These are phyloP conservation scores for Apolygus lucorum DNA, from an alignment of 1,140 invertebrate species.

Conservation along the genomic window DNA sequence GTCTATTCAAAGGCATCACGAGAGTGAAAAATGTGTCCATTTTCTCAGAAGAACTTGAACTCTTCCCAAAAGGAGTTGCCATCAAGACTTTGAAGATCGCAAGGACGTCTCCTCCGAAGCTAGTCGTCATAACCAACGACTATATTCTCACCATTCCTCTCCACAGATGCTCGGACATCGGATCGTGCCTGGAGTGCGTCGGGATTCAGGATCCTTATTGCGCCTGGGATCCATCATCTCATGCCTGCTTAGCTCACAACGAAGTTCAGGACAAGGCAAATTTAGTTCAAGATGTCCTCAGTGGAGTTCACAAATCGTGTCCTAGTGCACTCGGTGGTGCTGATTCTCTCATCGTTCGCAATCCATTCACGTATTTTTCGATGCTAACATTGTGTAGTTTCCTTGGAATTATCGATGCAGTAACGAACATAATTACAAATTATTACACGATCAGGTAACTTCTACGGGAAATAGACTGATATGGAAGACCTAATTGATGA, in stretches of 20 bases:
- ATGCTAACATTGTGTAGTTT: too few relatives aligned
- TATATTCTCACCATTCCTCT: conserved; percentile 78
- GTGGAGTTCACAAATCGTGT: too few relatives aligned
- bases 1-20: not conserved
- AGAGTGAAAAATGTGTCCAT: not conserved
- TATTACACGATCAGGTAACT: too few relatives aligned
- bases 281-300: too few relatives aligned
- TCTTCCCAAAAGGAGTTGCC: conserved; percentile 77
- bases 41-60: conserved; percentile 33
- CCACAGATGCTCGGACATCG: conserved; percentile 63
- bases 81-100: conserved; percentile 57
- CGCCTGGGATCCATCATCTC: conserved; percentile 78
- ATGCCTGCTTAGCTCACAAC: conserved; percentile 61
- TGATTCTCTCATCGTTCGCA: too few relatives aligned
- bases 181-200: conserved; percentile 74
- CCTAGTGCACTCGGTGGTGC: too few relatives aligned
- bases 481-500: too few relatives aligned
- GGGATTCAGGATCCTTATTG: conserved; percentile 94
- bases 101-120: conserved; percentile 59
- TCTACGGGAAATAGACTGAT: too few relatives aligned
- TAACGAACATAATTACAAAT: too few relatives aligned
- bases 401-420: too few relatives aligned
- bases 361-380: too few relatives aligned
- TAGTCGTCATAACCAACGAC: conserved; percentile 81
- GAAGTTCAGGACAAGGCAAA: too few relatives aligned